A percentile compares a stretch with the other conserved stretches of the same genome.
These are phyloP conservation scores for Podarcis lilfordi DNA, from an alignment of 2,797 vertebrate species.

Conservation along the genomic window DNA sequence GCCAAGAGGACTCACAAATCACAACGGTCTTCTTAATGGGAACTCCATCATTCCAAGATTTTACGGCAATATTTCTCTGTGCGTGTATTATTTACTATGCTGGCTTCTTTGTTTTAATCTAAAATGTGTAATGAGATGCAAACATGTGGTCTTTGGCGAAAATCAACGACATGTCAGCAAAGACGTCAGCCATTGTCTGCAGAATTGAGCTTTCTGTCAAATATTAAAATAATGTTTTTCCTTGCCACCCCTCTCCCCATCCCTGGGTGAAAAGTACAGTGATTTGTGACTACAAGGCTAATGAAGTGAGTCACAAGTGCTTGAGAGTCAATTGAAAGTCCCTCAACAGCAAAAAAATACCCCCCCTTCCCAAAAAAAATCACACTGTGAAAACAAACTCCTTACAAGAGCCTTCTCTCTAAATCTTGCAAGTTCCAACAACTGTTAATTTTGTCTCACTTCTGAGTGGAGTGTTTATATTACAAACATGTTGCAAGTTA, in stretches of 20 bases:
- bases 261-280: constrained; percentile 8
- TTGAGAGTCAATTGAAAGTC: constrained; percentile 31
- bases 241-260: background rate
- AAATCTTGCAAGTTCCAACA: constrained; percentile 58
- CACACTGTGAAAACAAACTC: constrained; percentile 45
- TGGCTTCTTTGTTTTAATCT: background rate
- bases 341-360: constrained; percentile 17
- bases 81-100: background rate
- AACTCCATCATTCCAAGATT: constrained; percentile 5
- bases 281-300: constrained; percentile 41
- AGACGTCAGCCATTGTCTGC: background rate
- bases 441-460: constrained; percentile 59
- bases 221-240: constrained; percentile 39
- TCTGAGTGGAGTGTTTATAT: constrained; percentile 49
- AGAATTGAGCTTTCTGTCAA: constrained; percentile 18
- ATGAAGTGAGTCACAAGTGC: constrained; percentile 3
- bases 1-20: constrained; percentile 24
- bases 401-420: constrained; percentile 33
- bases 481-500: constrained; percentile 57
- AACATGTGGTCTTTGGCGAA: background rate
- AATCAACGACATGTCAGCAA: constrained; percentile 22
- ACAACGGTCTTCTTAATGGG: constrained; percentile 7
- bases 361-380: background rate
- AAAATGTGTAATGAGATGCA: constrained; percentile 4
- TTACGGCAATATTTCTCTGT: constrained; percentile 29